Base-by-base conservation (phyloP, 2,113 vertebrate genomes). In the Pagrus major region DNA sequence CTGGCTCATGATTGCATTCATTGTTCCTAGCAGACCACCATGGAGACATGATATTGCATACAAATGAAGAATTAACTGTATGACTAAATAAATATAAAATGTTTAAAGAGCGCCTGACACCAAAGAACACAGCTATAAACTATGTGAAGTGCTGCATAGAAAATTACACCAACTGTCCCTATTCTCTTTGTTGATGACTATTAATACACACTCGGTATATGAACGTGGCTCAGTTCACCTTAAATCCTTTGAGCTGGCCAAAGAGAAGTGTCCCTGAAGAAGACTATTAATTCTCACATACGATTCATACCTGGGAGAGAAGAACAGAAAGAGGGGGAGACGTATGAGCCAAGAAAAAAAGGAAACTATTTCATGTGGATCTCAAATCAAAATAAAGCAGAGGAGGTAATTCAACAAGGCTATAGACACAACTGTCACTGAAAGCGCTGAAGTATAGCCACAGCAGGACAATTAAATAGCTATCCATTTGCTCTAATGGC, bases 381-480 rank as follows among this genome's bases (percentile, higher is more conserved):
- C 52, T 81, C 65, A 85, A 81, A 84, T 76, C 64, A 88, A 88
- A 91, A 89, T 79, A 89, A 87, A 75, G 66, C 64, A 41, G 21
- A 46, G 23, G 33, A 81, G 67, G 68, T 83, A 68, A 82, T 86
- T 88, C 87, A 88, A 77, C 71, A 71, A 67, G 61, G 52, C 56
- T 84, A 89, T 71, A 64, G 54, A 80, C 89, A 84, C 74, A 14
- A 23, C 73, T 77, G 76, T 83, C 81, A 90, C 20, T 51, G 58
- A 37, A 51, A 60, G 39, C 39, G 52, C 61, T 88, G 75, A 84
- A 84, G 80, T 82, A 92, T 76, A 55, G 84, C 74, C 80, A 66
- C 80, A 72, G 65, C 64, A 27, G 83, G 81, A 91, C 75, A 91
- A 94, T 93, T 93, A 93, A 91, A 80, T 67, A 76, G 56, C 81